phyloP scores from a whole-genome alignment of 1,140 invertebrate species.

The Camponotus floridanus region DNA sequence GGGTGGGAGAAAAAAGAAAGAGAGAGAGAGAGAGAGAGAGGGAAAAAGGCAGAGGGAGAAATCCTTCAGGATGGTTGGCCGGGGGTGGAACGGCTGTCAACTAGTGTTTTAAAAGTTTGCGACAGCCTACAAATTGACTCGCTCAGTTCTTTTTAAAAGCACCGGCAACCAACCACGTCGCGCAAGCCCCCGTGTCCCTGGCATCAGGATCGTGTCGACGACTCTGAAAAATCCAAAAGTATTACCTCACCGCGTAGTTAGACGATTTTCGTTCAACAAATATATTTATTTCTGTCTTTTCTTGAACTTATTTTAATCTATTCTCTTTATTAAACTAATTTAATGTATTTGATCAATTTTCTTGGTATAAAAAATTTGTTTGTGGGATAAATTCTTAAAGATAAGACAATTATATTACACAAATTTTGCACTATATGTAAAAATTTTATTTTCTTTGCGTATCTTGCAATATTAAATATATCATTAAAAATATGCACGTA shows the following conservation, averaged over 20 bases:
- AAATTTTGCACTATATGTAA: background rate
- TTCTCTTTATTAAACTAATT: background rate
- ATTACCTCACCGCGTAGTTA: conserved; percentile 20
- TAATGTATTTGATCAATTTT: background rate
- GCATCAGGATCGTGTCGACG: conserved; percentile 63
- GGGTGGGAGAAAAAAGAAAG: background rate
- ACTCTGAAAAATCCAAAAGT: conserved; percentile 64
- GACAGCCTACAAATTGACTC: conserved; percentile 87
- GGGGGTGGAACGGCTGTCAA: conserved; percentile 83
- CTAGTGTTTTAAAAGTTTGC: conserved; percentile 87
- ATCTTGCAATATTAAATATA: background rate
- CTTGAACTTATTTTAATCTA: background rate
- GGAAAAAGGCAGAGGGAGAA: conserved; percentile 67
- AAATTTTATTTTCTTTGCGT: background rate
- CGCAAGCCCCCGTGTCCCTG: conserved; percentile 64
- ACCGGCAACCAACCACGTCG: conserved; percentile 84
- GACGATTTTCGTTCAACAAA: conserved; percentile 27
- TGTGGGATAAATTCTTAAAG: background rate
- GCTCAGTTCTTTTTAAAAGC: conserved; percentile 87
- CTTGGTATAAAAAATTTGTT: background rate
- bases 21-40: conserved; percentile 21
- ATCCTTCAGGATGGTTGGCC: conserved; percentile 79
- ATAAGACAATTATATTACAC: background rate
- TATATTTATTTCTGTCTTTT: conserved; percentile 15
- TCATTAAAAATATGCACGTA: background rate